phyloP scores from a whole-genome alignment of 2,888 invertebrate genomes.

The Phaedon cochleariae region DNA sequence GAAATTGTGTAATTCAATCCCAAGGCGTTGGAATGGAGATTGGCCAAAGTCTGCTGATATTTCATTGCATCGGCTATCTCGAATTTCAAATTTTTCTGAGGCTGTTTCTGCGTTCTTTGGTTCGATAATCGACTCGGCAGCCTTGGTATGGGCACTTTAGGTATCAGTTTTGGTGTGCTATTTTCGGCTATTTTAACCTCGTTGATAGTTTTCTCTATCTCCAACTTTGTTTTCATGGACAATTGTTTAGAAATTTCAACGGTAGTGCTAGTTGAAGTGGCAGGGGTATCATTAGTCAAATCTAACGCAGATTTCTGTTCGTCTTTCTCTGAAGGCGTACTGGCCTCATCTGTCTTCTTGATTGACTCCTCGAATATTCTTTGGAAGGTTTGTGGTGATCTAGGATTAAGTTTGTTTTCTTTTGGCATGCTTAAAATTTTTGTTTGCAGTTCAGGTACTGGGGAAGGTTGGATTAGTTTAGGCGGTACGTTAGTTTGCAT shows the following conservation, averaged over 20 bases:
- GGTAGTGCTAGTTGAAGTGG: conserved; percentile 44
- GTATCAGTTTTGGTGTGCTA: conserved; percentile 24
- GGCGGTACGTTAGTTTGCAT: conserved; percentile 40
- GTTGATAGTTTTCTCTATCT: conserved; percentile 43
- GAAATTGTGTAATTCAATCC: conserved; percentile 60
- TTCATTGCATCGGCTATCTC: conserved; percentile 26
- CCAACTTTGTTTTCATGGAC: conserved; percentile 55
- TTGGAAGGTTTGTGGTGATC: conserved; percentile 56
- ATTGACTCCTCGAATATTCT: conserved; percentile 62
- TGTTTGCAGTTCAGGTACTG: conserved; percentile 47
- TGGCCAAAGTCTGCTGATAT: conserved; percentile 45
- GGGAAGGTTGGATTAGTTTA: conserved; percentile 44
- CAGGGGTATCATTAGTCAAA: conserved; percentile 30
- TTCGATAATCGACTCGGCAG: conserved; percentile 48
- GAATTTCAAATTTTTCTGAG: conserved; percentile 24
- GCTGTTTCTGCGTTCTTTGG: conserved; percentile 42
- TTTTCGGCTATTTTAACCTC: conserved; percentile 33
- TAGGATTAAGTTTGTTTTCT: conserved; percentile 41
- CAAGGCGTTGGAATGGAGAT: conserved; percentile 56
- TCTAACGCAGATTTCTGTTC: conserved; percentile 35
- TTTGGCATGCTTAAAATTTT: conserved; percentile 41
- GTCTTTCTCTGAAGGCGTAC: conserved; percentile 23
- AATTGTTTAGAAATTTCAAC: conserved; percentile 58
- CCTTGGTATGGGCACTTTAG: conserved; percentile 54
- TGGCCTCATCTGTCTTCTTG: conserved; percentile 44